Base-by-base conservation (phyloP, 2,113 vertebrate genomes). In the Oryzias celebensis region DNA sequence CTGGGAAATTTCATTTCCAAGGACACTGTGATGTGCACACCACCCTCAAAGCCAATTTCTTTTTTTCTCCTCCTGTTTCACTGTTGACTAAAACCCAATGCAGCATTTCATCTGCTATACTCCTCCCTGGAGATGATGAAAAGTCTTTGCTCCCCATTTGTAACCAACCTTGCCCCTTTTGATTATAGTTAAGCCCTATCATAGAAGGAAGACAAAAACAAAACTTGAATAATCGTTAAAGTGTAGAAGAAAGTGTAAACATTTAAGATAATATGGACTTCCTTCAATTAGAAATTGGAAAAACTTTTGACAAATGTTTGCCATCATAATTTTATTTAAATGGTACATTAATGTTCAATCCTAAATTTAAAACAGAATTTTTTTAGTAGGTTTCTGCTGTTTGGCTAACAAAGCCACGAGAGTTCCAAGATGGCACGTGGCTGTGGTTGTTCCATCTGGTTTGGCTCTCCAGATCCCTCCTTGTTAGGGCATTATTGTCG, bases 1-100 rank as follows among this genome's bases (percentile, higher is more conserved):
- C 58, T 78, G 82, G 79, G 81, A 87, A 87, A 77, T 86, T 71
- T 52, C 64, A 87, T 72, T 89, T 86, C 73, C 85, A 90, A 86
- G 80, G 87, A 81, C 73, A 73, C 47, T 67, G 24, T 63, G 70
- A 69, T 72, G 78, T 50, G 7, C 52, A 63, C 45, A 13, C 45
- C 8, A 43, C 42, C 28, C 24, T 36, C 36, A 36, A 44, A 31
- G 4, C 43, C 53, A 28, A 52, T 31, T 43, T 47, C 26, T 14
- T n/a, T 31, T 74, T 68, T 61, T 24, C 36, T 69, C 36, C 17
- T 73, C 72, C 71, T 23, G 64, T 74, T 58, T 72, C 58, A 74
- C 75, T 84, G 80, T 81, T 77, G 78, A 80, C 73, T 71, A 81
- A 83, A 83, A 78, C 56, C 58, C 68, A 73, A 56, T 16, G 22